Percentiles rank a stretch among this genome's conserved stretches.
These are phyloP conservation scores for Mystacides longicornis DNA, from an alignment of 2,888 invertebrate species.

Conservation along the genomic window DNA sequence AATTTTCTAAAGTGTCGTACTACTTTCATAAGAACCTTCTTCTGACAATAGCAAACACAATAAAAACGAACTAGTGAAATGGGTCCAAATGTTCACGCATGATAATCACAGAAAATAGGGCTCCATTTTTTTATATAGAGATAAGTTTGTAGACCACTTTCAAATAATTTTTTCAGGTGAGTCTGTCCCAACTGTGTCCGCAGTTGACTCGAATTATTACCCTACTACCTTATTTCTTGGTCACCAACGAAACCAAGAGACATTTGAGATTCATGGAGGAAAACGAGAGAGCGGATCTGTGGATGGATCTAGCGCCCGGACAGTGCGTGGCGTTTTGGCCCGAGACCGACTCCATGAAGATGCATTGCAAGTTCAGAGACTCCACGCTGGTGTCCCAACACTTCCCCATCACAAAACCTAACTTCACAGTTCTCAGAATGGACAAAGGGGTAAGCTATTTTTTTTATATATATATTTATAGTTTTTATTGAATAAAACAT, in stretches of 20 bases:
- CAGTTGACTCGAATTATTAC: constrained; percentile 73
- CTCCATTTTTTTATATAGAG: too few relatives aligned
- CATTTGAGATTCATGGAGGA: constrained; percentile 71
- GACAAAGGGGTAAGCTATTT: constrained; percentile 63
- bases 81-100: too few relatives aligned
- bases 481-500: too few relatives aligned
- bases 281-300: constrained; percentile 75
- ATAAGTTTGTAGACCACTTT: too few relatives aligned
- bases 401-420: constrained; percentile 61
- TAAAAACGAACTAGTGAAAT: too few relatives aligned
- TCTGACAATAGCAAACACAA: too few relatives aligned
- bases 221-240: constrained; percentile 70
- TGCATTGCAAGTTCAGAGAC: constrained; percentile 72
- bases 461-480: too few relatives aligned
- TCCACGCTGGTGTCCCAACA: constrained; percentile 70
- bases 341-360: constrained; percentile 69
- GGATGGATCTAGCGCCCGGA: constrained; percentile 66
- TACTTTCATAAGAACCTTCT: too few relatives aligned
- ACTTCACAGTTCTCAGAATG: constrained; percentile 72
- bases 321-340: constrained; percentile 76
- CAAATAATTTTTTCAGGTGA: constrained; percentile 45
- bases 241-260: constrained; percentile 61
- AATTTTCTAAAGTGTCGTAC: too few relatives aligned
- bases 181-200: constrained; percentile 63
- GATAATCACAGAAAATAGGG: too few relatives aligned